These are phyloP conservation scores for Bibio marci DNA, from an alignment of 2,888 invertebrate genomes.

Conservation along the genomic window DNA sequence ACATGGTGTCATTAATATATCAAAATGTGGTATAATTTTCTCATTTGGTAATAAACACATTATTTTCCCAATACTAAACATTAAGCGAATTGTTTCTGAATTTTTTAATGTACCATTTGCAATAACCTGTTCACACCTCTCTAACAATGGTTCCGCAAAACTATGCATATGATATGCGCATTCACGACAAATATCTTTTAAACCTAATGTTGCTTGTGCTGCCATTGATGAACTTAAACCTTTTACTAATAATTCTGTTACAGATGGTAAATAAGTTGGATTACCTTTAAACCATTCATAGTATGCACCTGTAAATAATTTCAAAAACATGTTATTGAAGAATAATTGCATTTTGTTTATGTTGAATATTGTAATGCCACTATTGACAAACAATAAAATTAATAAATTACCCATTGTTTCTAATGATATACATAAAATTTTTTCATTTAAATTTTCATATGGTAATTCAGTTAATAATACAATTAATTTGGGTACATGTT, in stretches of 20 bases:
- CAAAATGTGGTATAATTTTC: slow-evolving; percentile 48
- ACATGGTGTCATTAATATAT: slow-evolving; percentile 48
- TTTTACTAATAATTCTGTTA: slow-evolving; percentile 48
- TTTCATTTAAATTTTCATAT: slow-evolving; percentile 38
- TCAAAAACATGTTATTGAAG: slow-evolving; percentile 8
- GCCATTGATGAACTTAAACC: slow-evolving; percentile 52
- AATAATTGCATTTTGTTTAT: neutral
- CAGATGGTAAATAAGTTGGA: slow-evolving; percentile 44
- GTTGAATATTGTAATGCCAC: neutral
- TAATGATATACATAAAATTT: slow-evolving; percentile 52
- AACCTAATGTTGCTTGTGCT: slow-evolving; percentile 68
- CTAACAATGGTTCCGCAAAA: slow-evolving; percentile 57
- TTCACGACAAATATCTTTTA: slow-evolving; percentile 74
- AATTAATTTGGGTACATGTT: slow-evolving; percentile 40
- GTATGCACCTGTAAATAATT: slow-evolving; percentile 42
- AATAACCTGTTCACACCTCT: slow-evolving; percentile 45
- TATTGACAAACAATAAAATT: neutral
- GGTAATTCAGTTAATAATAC: slow-evolving; percentile 43
- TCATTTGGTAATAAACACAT: slow-evolving; percentile 46
- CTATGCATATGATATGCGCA: slow-evolving; percentile 58
- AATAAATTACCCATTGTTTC: slow-evolving; percentile 45
- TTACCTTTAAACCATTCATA: slow-evolving; percentile 70
- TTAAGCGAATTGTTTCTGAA: slow-evolving; percentile 51
- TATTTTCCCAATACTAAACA: slow-evolving; percentile 59
- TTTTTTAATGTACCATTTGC: slow-evolving; percentile 39